Evolutionary conservation across 1,140 invertebrate species (phyloP), one percentile per base, ranked within the genome.

Genomic region (Heliconius congener): DNA sequence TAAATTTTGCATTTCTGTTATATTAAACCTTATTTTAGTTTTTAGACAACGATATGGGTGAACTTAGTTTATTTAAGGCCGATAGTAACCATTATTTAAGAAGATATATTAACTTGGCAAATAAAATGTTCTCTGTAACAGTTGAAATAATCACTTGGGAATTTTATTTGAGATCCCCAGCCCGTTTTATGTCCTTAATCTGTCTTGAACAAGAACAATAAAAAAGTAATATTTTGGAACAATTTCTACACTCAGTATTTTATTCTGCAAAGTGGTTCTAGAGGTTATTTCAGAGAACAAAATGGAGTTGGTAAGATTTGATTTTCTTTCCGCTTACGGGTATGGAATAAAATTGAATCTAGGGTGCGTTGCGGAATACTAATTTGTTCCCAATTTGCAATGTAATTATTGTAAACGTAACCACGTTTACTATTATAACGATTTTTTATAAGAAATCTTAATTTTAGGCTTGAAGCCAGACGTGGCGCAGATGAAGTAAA

Each of bases 121-220:
- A 81, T 77, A 77, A 81, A 81, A 74, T 74, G 75, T 81, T 73
- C 76, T 71, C 16, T 50, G 71, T 74, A 74, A 77, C 46, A 72
- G 55, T 81, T 52, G 60, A 77, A 60, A 81, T 77, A 77, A 77
- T 81, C 79, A 76, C 79, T 23, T 71, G 79, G 79, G 79, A 77
- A 81, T 81, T 74, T 77, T 81, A 81, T 77, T 81, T 73, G 76
- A 66, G 76, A 81, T 77, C 74, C 70, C 70, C 76, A 81, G 75
- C 18, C 73, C 76, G 55, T 76, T 81, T 77, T 73, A 81, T 76
- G 79, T 77, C 75, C 72, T 81, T 81, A 81, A 81, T 81, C 76
- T 81, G 55, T 73, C 76, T 74, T 77, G 79, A 81, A 77, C 55
- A 81, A 77, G 79, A 81, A 77, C 72, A 81, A 81, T 81, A 81